phyloP scores from a whole-genome alignment of 53 echinoderm and acorn worm species.

The Zoroaster sp. region DNA sequence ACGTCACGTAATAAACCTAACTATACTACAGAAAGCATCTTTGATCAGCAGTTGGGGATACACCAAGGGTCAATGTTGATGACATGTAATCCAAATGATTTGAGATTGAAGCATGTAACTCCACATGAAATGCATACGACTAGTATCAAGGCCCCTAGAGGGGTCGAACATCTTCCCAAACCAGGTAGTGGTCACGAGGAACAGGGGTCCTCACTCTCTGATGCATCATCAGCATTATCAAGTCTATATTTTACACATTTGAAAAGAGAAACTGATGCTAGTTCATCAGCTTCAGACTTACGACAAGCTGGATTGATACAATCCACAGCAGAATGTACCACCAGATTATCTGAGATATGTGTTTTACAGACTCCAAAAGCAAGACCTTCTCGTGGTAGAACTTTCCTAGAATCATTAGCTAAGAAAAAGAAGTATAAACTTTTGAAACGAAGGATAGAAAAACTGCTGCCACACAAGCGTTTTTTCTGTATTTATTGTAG shows the following conservation, averaged over 20 bases:
- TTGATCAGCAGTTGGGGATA: neutral
- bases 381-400: slow-evolving; percentile 20
- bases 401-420: neutral
- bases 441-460: neutral
- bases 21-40: neutral
- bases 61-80: neutral
- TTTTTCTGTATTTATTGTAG: slow-evolving; percentile 33
- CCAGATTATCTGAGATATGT: neutral
- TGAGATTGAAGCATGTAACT: neutral
- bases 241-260: neutral
- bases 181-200: neutral
- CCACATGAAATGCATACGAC: neutral
- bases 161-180: neutral
- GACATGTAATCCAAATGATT: neutral
- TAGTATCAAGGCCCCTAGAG: neutral
- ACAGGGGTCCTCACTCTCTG: neutral
- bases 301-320: neutral
- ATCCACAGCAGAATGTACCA: neutral
- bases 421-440: neutral
- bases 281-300: neutral
- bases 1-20: no score
- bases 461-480: neutral
- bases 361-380: no score
- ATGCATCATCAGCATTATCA: neutral
- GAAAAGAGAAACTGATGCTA: neutral